Percentiles rank a stretch among this genome's conserved stretches.
These are phyloP conservation scores for Arizona elegans DNA, from an alignment of 2,113 vertebrate genomes.

Conservation along the genomic window DNA sequence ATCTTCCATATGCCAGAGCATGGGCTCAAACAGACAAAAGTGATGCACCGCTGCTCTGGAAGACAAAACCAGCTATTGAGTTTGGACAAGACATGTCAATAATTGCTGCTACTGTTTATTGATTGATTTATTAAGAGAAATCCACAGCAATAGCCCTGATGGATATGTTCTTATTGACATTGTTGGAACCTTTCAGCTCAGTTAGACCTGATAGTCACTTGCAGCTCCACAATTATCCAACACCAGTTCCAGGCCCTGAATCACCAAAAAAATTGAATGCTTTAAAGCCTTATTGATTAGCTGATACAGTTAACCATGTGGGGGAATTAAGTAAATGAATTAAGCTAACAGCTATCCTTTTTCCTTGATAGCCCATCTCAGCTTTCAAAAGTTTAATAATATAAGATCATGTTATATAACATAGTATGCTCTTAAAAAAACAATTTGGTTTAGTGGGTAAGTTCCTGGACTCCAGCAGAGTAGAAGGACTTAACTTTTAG, in stretches of 20 bases:
- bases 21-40: background rate
- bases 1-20: background rate
- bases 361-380: background rate
- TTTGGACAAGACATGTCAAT: background rate
- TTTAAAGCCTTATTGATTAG: background rate
- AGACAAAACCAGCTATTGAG: background rate
- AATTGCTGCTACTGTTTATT: background rate
- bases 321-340: background rate
- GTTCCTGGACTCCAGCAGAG: background rate
- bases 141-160: slow-evolving; percentile 14
- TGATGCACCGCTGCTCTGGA: background rate
- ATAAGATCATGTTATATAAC: background rate
- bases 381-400: background rate
- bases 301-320: background rate
- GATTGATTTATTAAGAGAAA: slow-evolving; percentile 33
- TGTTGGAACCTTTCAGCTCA: background rate
- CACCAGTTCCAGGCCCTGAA: background rate
- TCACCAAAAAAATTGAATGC: background rate
- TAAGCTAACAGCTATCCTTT: background rate
- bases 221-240: background rate
- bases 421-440: background rate
- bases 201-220: background rate
- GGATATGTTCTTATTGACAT: slow-evolving; percentile 34
- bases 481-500: background rate
- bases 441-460: background rate